phyloP scores from a whole-genome alignment of 1,140 invertebrate genomes.

The Arion vulgaris region DNA sequence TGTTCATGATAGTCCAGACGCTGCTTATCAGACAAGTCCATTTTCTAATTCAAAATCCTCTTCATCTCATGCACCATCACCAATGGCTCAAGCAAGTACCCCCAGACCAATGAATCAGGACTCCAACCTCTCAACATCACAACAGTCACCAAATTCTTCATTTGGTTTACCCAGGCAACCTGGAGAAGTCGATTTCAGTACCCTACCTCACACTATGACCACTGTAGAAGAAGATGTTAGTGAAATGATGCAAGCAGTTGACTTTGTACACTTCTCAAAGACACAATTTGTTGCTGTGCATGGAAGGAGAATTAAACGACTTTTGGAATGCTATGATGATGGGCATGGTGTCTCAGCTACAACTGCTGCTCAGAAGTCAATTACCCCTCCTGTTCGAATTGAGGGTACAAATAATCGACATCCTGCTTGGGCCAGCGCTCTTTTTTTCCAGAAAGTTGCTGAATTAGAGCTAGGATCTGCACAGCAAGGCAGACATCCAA shows the following conservation, averaged over 20 bases:
- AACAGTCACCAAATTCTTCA: conserved; percentile 12
- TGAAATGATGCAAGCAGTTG: conserved; percentile 46
- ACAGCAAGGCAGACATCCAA: conserved; percentile 51
- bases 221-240: conserved; percentile 42
- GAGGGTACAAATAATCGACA: conserved; percentile 53
- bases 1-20: neutral
- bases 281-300: conserved; percentile 50
- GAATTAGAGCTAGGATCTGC: conserved; percentile 49
- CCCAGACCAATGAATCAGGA: neutral
- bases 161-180: conserved; percentile 14
- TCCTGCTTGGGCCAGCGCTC: conserved; percentile 51
- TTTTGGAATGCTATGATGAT: conserved; percentile 55
- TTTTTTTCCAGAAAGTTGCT: conserved; percentile 48
- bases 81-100: neutral
- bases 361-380: conserved; percentile 55
- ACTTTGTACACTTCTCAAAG: conserved; percentile 48
- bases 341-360: conserved; percentile 54
- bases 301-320: conserved; percentile 48
- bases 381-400: conserved; percentile 51
- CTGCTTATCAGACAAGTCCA: neutral
- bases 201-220: conserved; percentile 40
- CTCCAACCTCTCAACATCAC: neutral
- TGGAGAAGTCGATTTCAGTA: conserved; percentile 32
- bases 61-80: neutral
- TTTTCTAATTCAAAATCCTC: conserved; percentile 12